Base-by-base conservation (phyloP, 2,888 invertebrate species). In the Parthenolecanium corni region DNA sequence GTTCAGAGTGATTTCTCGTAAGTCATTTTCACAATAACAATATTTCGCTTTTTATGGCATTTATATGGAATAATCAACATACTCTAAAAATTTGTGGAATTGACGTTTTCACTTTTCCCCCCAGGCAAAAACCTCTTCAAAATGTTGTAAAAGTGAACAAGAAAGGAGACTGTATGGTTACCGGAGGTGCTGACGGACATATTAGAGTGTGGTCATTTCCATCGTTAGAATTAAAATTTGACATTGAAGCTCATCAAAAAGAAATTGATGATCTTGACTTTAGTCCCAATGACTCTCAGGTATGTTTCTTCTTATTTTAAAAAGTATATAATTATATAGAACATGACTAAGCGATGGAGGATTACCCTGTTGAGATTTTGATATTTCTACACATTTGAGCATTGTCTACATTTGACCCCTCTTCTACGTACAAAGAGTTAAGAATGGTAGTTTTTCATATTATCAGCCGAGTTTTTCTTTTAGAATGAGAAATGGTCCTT, bases 241-340 rank as follows among this genome's bases (percentile, higher is more conserved):
- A 85, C 68, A 76, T 62, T 11, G 77, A 82, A 66, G 89, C 85
- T 38, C 95, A 95, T 71, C 80, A 79, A 62, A 89, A 89, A 74
- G 95, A 95, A 80, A 87, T 96, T 67, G 95, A 95, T 71, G 95
- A 95, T 74, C 74, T 96, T 62, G 93, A 94, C 76, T 88, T 95
- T 72, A 89, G 88, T 74, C 85, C 86, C 1, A 82, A 83, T 71
- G 84, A 86, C 66, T 81, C 81, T 66, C 71, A 65, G 67, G 70
- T 71, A 65, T 64, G 63, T 64, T 25, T 65, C n/a, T n/a, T n/a
- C n/a, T n/a, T n/a, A n/a, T n/a, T n/a, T n/a, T n/a, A n/a, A n/a
- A n/a, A n/a, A n/a, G n/a, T n/a, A n/a, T n/a, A n/a, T n/a, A n/a
- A n/a, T n/a, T n/a, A n/a, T n/a, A n/a, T n/a, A n/a, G n/a, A n/a